A percentile compares a stretch with the other conserved stretches of the same genome.
phyloP scores from a whole-genome alignment of 2,888 invertebrate species.

The Clivina fossor region DNA sequence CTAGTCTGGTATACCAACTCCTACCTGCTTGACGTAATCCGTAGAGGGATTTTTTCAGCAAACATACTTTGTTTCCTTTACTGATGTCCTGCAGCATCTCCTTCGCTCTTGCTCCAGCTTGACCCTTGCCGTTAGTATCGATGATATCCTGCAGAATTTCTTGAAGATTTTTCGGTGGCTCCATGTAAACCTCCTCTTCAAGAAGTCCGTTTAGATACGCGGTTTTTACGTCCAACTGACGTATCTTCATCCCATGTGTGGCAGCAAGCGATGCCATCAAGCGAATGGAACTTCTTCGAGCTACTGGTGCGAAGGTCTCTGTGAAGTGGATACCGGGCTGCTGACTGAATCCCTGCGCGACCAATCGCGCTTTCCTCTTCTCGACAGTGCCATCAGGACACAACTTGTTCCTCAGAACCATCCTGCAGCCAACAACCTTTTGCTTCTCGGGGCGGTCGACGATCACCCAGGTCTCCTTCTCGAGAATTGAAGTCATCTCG shows the following conservation, averaged over 20 bases:
- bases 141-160: neutral
- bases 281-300: constrained; percentile 37
- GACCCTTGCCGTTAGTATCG: neutral
- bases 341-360: constrained; percentile 35
- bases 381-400: constrained; percentile 29
- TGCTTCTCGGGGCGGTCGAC: constrained; percentile 33
- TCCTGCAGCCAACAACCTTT: constrained; percentile 31
- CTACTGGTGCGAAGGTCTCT: constrained; percentile 36
- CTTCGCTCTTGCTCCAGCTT: constrained; percentile 9
- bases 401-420: constrained; percentile 33
- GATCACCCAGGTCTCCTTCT: constrained; percentile 40
- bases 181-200: constrained; percentile 44
- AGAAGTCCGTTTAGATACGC: constrained; percentile 42
- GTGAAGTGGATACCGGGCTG: constrained; percentile 29
- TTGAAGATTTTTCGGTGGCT: neutral
- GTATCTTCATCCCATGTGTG: constrained; percentile 34
- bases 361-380: constrained; percentile 32
- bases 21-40: constrained; percentile 38
- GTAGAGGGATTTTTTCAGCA: constrained; percentile 38
- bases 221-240: constrained; percentile 41
- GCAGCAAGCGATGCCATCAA: constrained; percentile 38
- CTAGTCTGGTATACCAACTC: constrained; percentile 38
- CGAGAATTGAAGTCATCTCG: constrained; percentile 37
- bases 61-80: constrained; percentile 36
- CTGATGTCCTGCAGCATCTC: constrained; percentile 11